Evolutionary conservation across 2,113 vertebrate genomes (phyloP).

Genomic region (Pagrus major): DNA sequence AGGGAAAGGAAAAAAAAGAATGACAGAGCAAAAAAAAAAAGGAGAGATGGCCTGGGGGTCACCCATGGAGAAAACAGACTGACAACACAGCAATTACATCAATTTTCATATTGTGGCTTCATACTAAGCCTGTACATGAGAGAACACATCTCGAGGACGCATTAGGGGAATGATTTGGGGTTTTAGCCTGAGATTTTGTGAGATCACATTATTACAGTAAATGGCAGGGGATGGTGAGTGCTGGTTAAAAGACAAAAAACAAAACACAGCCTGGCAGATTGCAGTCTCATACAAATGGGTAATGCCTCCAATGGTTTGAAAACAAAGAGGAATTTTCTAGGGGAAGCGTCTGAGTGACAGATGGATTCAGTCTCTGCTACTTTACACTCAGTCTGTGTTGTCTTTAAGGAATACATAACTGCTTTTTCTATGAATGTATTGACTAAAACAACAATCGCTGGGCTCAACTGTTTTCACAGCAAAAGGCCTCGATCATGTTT

Average conservation of each 20-base stretch:
- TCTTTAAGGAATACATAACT: constrained; percentile 37
- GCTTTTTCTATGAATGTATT: constrained; percentile 23
- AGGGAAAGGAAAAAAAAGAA: constrained; percentile 12
- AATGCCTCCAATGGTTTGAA: constrained; percentile 58
- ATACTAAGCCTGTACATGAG: constrained; percentile 35
- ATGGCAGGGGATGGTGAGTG: constrained; percentile 54
- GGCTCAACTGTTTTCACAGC: constrained; percentile 19
- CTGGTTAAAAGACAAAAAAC: constrained; percentile 37
- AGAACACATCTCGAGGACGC: constrained; percentile 40
- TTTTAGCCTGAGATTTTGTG: constrained; percentile 63
- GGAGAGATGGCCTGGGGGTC: constrained; percentile 40
- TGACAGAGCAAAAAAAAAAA: constrained; percentile 19
- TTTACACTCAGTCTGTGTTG: constrained; percentile 15
- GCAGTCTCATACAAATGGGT: constrained; percentile 49
- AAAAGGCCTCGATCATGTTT: constrained; percentile 13
- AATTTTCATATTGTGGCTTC: constrained; percentile 68
- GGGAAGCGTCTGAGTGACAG: constrained; percentile 42
- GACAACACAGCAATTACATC: constrained; percentile 66
- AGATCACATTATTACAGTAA: constrained; percentile 70
- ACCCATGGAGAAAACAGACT: constrained; percentile 60
- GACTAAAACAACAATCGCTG: constrained; percentile 29
- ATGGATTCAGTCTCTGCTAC: constrained; percentile 24
- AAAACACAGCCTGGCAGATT: neutral
- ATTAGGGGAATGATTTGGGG: constrained; percentile 57
- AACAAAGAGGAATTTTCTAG: constrained; percentile 52